Percentiles rank a stretch among this genome's conserved stretches.
phyloP scores from a whole-genome alignment of 2,888 invertebrate genomes.

The Leistus spinibarbis region DNA sequence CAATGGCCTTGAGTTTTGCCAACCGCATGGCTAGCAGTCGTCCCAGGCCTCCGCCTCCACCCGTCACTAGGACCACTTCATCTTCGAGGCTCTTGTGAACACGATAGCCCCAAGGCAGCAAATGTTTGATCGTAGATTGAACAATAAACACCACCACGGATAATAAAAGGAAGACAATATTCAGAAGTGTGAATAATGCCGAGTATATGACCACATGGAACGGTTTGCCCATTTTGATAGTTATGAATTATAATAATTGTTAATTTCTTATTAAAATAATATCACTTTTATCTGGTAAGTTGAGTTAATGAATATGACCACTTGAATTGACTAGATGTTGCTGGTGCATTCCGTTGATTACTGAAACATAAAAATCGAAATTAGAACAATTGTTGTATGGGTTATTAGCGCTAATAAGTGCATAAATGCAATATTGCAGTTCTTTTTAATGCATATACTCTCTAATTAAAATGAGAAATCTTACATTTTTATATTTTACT shows the following conservation, averaged over 20 bases:
- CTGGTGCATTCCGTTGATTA: constrained; percentile 5
- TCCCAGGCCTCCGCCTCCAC: constrained; percentile 87
- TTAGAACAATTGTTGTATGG: background rate
- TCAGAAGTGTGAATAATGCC: constrained; percentile 8
- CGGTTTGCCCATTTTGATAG: constrained; percentile 23
- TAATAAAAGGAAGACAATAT: constrained; percentile 59
- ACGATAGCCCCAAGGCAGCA: constrained; percentile 66
- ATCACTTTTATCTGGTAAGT: constrained; percentile 21
- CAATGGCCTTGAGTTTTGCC: constrained; percentile 75
- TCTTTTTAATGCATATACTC: background rate
- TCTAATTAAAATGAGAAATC: constrained; percentile 11
- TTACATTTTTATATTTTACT: background rate
- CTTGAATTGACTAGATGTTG: constrained; percentile 12
- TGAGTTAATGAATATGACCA: background rate
- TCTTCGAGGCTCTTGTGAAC: constrained; percentile 73
- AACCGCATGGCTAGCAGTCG: constrained; percentile 76
- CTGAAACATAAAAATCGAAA: constrained; percentile 14
- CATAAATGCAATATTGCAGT: background rate
- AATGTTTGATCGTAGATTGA: constrained; percentile 59
- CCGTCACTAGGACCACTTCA: constrained; percentile 85
- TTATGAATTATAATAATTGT: background rate
- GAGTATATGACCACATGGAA: constrained; percentile 27
- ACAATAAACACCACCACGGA: constrained; percentile 56
- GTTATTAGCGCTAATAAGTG: background rate
- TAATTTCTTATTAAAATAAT: constrained; percentile 9